Conservation (phyloP, 2,888 invertebrate species). For the Papilio demoleus region DNA sequence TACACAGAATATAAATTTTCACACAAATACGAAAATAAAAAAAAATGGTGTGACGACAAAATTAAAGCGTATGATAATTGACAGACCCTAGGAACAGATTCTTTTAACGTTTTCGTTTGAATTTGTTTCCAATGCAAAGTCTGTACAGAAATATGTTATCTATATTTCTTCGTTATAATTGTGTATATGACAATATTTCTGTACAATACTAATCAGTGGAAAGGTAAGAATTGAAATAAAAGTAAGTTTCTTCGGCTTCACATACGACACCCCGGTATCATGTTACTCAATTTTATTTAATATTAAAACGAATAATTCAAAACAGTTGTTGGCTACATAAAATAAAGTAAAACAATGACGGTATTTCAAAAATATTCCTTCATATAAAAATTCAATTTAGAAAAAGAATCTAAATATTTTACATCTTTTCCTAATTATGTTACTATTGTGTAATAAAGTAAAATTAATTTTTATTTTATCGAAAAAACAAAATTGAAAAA, state of each 20-base stretch:
- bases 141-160: neutral
- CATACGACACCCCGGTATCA: too few species aligned
- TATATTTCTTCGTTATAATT: too few species aligned
- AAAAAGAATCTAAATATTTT: neutral
- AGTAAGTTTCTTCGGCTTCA: too few species aligned
- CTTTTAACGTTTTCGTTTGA: too few species aligned
- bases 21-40: neutral
- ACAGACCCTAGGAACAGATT: conserved; percentile 26
- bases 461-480: neutral
- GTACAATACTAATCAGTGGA: too few species aligned
- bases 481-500: neutral
- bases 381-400: too few species aligned
- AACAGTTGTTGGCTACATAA: too few species aligned
- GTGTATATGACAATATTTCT: too few species aligned
- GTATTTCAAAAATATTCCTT: neutral
- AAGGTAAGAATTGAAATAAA: too few species aligned
- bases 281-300: too few species aligned
- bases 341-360: too few species aligned
- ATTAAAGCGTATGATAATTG: conserved; percentile 19
- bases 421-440: neutral
- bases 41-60: neutral
- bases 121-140: neutral
- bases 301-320: too few species aligned
- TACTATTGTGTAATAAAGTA: conserved; percentile 9
- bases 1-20: neutral